phyloP scores from a whole-genome alignment of 1,140 invertebrate species.

The Drosophila teissieri region DNA sequence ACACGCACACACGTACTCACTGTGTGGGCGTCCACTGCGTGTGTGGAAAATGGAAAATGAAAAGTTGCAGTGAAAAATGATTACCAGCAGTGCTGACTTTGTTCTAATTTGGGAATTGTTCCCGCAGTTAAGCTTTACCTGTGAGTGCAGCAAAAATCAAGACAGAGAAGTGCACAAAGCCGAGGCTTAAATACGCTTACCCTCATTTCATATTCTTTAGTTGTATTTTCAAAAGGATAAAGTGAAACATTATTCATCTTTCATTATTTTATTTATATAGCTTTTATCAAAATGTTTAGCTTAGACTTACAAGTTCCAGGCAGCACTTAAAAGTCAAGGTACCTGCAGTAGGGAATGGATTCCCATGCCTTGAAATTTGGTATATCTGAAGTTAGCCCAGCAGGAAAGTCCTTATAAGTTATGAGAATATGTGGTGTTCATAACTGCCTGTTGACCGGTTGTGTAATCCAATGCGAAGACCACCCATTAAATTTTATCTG shows the following conservation, averaged over 20 bases:
- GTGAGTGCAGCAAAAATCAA: slow-evolving; percentile 1
- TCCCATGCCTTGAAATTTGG: background rate
- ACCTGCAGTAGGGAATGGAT: background rate
- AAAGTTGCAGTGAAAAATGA: slow-evolving; percentile 45
- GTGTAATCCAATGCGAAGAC: slow-evolving; percentile 22
- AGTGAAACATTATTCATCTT: too few relatives aligned
- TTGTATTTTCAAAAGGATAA: too few relatives aligned
- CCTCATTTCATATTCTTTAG: too few relatives aligned
- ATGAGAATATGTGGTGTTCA: slow-evolving; percentile 44
- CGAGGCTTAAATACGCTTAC: too few relatives aligned
- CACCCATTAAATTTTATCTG: slow-evolving; percentile 30
- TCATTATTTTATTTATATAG: too few relatives aligned
- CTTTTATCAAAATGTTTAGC: too few relatives aligned
- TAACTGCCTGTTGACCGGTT: slow-evolving; percentile 43
- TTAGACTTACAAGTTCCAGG: too few relatives aligned
- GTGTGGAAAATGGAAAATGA: slow-evolving; percentile 45
- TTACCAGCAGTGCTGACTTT: slow-evolving; percentile 22
- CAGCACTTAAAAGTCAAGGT: background rate
- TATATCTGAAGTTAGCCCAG: slow-evolving; percentile 21
- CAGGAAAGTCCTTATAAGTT: slow-evolving; percentile 26
- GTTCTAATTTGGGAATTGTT: slow-evolving; percentile 21
- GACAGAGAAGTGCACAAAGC: background rate
- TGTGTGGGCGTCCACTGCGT: slow-evolving; percentile 14
- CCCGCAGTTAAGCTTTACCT: slow-evolving; percentile 6
- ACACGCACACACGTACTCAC: background rate